Base-by-base conservation (phyloP, 2,888 invertebrate species). In the Ecdyonurus torrentis region DNA sequence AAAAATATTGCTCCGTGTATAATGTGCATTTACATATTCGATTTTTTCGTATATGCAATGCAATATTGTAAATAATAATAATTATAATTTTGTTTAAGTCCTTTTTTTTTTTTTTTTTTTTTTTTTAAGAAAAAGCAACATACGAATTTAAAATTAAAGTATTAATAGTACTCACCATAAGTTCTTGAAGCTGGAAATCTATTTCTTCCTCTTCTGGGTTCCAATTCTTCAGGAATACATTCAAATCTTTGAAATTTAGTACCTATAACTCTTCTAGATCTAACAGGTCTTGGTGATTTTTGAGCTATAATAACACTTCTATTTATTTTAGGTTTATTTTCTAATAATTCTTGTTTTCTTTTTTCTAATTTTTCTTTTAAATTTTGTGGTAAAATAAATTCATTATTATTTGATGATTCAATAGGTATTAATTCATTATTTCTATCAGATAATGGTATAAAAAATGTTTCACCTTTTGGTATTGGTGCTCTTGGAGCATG, bases 201-300 rank as follows among this genome's bases (percentile, higher is more conserved):
- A 37, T 37, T 37, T 15, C 37, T 37, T 15, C 37, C 37, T 15
- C 37, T 37, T 15, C 37, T 55, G 55, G 55, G 5, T n/a, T 55
- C 55, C 5, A 23, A 23, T 24, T 60, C 60, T 25, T 60, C 60
- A 20, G 60, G 60, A 24, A 60, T 60, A 24, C 60, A 25, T 24
- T 60, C 60, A n/a, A 60, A 60, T 25, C 24, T 24, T 24, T 60
- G 24, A n/a, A 60, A 60, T 10, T 37, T 24, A 10, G 20, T 60
- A n/a, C 2, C 19, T 2, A 60, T 25, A 25, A 25, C 24, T 24
- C 60, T 24, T 37, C 37, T 60, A 5, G 60, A 19, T 20, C 60
- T 60, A 19, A 18, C 20, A 19, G 5, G 55, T n/a, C 55, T n/a
- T 22, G 55, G 55, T 22, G 55, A 20, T 22, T 22, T 55, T 7